phyloP scores from a whole-genome alignment of 1,140 invertebrate genomes.

The Luehdorfia chinensis region DNA sequence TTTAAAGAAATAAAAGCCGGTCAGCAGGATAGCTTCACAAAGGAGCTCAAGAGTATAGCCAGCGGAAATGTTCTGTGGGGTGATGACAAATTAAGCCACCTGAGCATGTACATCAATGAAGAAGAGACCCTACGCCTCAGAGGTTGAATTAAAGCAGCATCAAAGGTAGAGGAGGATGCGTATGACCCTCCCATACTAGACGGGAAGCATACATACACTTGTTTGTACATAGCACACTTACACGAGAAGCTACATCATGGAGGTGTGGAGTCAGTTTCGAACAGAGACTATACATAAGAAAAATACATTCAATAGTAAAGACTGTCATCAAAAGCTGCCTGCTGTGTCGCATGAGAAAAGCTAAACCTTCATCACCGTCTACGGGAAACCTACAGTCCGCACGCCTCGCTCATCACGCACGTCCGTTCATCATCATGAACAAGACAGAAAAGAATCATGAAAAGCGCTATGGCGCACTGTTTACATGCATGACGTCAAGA shows the following conservation, averaged over 20 bases:
- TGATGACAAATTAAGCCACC: no score
- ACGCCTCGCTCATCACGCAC: no score
- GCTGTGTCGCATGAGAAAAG: background rate
- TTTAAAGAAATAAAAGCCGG: no score
- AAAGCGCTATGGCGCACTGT: background rate
- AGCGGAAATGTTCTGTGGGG: no score
- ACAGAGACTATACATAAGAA: background rate
- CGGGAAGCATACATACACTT: background rate
- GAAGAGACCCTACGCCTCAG: no score
- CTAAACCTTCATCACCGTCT: background rate
- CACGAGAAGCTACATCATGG: conserved; percentile 10
- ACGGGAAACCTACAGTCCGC: background rate
- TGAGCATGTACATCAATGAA: no score
- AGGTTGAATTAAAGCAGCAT: no score
- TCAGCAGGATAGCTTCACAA: no score
- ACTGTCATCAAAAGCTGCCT: background rate
- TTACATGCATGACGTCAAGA: background rate
- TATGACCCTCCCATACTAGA: background rate
- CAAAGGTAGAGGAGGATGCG: no score
- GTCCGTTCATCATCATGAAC: no score
- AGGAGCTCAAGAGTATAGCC: no score
- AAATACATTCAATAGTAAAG: background rate
- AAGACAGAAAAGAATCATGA: no score
- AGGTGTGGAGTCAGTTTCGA: background rate
- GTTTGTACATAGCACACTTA: background rate